Percentiles rank a stretch among this genome's conserved stretches.
These are phyloP conservation scores for Sminthopsis crassicaudata DNA, from an alignment of 2,113 vertebrate species.

Conservation along the genomic window DNA sequence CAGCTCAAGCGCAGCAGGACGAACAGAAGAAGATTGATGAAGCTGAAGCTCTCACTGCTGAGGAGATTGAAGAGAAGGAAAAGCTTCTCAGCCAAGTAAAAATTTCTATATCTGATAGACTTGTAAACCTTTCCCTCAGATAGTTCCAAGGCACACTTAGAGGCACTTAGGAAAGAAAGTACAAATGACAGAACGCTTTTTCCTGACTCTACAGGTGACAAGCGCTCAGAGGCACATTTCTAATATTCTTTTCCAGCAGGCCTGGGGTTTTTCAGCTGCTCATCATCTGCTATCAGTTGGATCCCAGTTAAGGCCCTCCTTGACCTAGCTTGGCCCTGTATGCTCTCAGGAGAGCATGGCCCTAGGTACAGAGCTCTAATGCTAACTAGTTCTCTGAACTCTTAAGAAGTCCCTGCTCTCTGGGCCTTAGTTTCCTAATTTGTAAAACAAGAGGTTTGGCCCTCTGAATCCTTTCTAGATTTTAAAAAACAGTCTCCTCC, in stretches of 20 bases:
- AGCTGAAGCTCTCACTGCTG: slow-evolving; percentile 88
- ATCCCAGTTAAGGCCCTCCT: not conserved
- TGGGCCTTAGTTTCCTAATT: not conserved
- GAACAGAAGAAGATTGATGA: slow-evolving; percentile 93
- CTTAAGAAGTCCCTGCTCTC: not conserved
- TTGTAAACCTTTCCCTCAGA: slow-evolving; percentile 15
- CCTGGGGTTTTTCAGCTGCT: not conserved
- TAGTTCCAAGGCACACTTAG: not conserved
- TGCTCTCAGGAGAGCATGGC: not conserved
- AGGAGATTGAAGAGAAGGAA: slow-evolving; percentile 92
- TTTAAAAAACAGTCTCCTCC: not conserved
- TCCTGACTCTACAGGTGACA: slow-evolving; percentile 1
- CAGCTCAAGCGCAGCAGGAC: slow-evolving; percentile 90
- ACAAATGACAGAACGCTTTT: not conserved
- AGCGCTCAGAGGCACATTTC: slow-evolving; percentile 23
- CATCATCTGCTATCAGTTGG: not conserved
- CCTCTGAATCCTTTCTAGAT: not conserved
- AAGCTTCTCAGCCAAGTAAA: slow-evolving; percentile 91
- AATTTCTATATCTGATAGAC: slow-evolving; percentile 46
- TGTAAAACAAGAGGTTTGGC: not conserved
- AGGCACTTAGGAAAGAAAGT: slow-evolving; percentile 20
- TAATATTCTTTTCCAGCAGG: slow-evolving; percentile 23
- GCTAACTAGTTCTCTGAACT: not conserved
- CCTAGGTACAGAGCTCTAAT: not conserved
- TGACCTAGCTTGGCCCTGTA: not conserved